Base-by-base conservation (phyloP, 2,113 vertebrate species). In the Microcebus ravelobensis region DNA sequence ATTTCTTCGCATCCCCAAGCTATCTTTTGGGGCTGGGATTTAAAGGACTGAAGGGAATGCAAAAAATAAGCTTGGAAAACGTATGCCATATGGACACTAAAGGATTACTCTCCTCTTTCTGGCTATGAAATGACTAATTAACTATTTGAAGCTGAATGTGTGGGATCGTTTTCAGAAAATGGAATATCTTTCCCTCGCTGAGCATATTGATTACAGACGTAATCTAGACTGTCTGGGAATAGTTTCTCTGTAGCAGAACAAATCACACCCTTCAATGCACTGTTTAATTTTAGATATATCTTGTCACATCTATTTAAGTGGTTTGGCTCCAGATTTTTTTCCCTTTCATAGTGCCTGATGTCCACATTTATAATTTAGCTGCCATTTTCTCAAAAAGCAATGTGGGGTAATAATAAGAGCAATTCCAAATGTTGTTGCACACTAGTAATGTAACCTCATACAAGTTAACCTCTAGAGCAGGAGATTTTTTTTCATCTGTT, bases 231-330 rank as follows among this genome's bases (percentile, higher is more conserved):
- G 70, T 92, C 96, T 97, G 90, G 91, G 87, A 97, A 97, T 81
- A 95, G 96, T 86, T 94, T 92, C 86, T 95, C 74, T 92, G 73
- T 71, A 95, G 76, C 86, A 82, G 93, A 95, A 92, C 91, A 88
- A 95, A 97, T 95, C 96, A 94, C 93, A 97, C 95, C 95, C 94
- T 95, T 97, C 76, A 91, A 82, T 63, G 71, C 61, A 79, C 65
- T 81, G 76, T 91, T 95, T 97, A 97, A 95, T 94, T 98, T 97
- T 98, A 97, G 97, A 91, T 79, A 9, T 65, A 95, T 95, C 89
- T 96, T 91, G 73, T 95, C 97, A 95, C 93, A 97, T 93, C 96
- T 95, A 94, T 96, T 96, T 96, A 91, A 97, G 82, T 83, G 73
- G 67, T 85, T 96, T 76, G 59, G 89, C 59, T 87, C 76, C 61